A percentile compares a stretch with the other conserved stretches of the same genome.
These are phyloP conservation scores for Sylvia borin DNA, from an alignment of 2,797 vertebrate species.

Conservation along the genomic window DNA sequence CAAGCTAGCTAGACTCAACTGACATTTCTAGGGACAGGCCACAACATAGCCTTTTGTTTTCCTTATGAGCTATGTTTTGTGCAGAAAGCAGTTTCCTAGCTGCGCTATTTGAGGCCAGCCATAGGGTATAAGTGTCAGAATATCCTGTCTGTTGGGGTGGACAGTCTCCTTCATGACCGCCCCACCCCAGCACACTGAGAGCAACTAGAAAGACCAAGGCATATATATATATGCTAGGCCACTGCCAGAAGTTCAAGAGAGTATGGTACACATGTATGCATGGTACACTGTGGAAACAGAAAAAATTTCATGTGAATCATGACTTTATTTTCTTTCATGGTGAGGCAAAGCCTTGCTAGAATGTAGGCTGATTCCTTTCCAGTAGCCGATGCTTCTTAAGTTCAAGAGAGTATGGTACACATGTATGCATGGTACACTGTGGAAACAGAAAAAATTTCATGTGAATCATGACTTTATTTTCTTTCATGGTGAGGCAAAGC, in stretches of 20 bases:
- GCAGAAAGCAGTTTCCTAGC: background rate
- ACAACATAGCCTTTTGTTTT: background rate
- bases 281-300: background rate
- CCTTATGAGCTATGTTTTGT: background rate
- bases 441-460: background rate
- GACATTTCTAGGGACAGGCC: background rate
- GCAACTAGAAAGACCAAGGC: background rate
- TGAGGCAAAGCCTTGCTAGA: background rate
- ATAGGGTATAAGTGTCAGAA: background rate
- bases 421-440: background rate
- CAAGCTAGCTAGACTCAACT: background rate
- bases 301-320: background rate
- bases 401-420: background rate
- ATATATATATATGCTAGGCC: accelerated
- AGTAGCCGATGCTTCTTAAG: too few species aligned
- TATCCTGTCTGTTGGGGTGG: background rate
- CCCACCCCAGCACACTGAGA: background rate
- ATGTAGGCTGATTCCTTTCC: background rate
- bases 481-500: background rate
- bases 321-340: background rate
- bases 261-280: background rate
- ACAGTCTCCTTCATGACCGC: background rate
- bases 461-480: background rate
- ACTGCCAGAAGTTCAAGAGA: background rate
- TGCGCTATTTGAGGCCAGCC: background rate